Evolutionary conservation across 2,888 invertebrate species (phyloP), one percentile per base, ranked within the genome.

Genomic region (Phymatocera aterrima): DNA sequence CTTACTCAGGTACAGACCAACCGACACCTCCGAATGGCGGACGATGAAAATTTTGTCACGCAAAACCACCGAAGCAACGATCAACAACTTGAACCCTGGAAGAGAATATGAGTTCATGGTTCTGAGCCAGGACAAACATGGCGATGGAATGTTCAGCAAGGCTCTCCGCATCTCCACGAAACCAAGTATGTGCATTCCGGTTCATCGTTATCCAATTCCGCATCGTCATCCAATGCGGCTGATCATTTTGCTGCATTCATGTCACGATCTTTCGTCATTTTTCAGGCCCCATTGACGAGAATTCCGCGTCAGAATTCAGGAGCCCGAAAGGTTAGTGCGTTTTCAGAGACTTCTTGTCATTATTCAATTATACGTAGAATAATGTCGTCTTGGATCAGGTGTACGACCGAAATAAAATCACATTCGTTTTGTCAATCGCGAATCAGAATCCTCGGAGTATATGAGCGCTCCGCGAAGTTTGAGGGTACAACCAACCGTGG

Each of bases 101-200:
- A 93, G 95, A 28, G 94, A 95, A 87, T 98, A 98, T 91, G 97
- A 98, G 91, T 94, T 98, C 88, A 97, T 97, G 93, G 96, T 98
- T 68, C 93, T 97, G 70, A 95, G 97, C 84, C 95, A 96, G 89
- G 97, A 98, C 90, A 94, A 95, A 86, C 93, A 94, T 80, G 97
- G 97, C 6, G 97, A 97, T 86, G 97, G 98, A 31, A 94, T 97
- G 91, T 97, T 97, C 88, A 98, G 98, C 91, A 96, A 96, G 90
- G 93, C 96, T 12, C 92, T 97, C 40, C 93, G 94, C 84, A 94
- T 95, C 78, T 93, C 93, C 87, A 97, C 97, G 0, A 93, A 94
- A 90, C 93, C 88, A 2, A 85, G 88, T 87, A 82, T 72, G 84
- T 57, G 77, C 1, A 72, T 68, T 24, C 28, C 5, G 15, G 1